Base-by-base conservation (phyloP, 1,140 invertebrate species). In the Spodoptera litura region DNA sequence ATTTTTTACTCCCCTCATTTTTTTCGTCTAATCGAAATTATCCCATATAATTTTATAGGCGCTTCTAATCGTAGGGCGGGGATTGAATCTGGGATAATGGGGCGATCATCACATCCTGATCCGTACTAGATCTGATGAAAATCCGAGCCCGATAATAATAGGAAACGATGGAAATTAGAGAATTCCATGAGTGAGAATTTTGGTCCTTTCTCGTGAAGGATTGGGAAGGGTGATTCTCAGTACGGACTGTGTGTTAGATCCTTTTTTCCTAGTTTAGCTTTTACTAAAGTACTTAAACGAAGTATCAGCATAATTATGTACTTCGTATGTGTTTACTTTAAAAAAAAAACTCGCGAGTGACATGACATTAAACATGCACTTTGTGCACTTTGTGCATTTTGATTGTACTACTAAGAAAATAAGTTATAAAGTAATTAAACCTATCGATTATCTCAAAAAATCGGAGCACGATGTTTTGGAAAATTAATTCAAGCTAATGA, bases 61-160 rank as follows among this genome's bases (percentile, higher is more conserved):
- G 0, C 59, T 77, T 78, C 81, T 75, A 80, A 82, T 78, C 66
- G 78, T 68, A 81, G 78, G 80, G 78, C 78, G 77, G 78, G 71
- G 20, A 52, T 51, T 66, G 78, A 61, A 68, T 80, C 76, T 52
- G 10, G 35, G 11, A 56, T 84, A 83, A 83, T 83, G 49, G 85
- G 75, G 64, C 81, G 61, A 84, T 84, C 81, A 85, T 78, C 71
- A 62, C 80, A 81, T 82, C 78, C 75, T 78, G 75, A 82, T 73
- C 73, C 31, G 11, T 44, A 74, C 35, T 10, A 59, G 59, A 64
- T 64, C 73, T 35, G 81, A 84, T 84, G 81, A 84, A 86, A 83
- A 81, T 83, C 64, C 78, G 79, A 80, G 81, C 49, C 71, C 82
- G 78, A 80, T 71, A 82, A 81, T 86, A 81, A 85, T 87, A 84